Conservation (phyloP, 2,888 invertebrate species). For the Cheilosia impressa region DNA sequence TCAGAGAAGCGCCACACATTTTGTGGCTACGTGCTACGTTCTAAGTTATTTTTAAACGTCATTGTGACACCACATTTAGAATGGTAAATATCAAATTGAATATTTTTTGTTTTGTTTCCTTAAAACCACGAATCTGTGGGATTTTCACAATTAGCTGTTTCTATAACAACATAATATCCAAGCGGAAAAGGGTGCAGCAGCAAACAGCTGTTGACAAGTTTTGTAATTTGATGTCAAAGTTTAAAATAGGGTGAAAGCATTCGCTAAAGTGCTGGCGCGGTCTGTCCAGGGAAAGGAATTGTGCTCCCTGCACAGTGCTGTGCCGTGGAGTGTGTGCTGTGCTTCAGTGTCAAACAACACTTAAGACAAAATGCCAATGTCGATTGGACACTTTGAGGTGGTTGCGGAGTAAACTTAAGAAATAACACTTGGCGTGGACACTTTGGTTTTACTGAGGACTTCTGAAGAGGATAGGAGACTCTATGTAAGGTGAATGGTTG, state of each 20-base stretch:
- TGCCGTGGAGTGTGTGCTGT: conserved; percentile 10
- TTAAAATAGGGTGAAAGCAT: conserved; percentile 44
- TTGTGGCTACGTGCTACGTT: conserved; percentile 29
- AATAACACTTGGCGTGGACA: conserved; percentile 29
- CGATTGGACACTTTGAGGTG: conserved; percentile 54
- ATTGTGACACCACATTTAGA: conserved; percentile 21
- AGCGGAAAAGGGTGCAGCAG: conserved; percentile 2
- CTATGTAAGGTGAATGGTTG: background rate
- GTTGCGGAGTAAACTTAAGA: conserved; percentile 36
- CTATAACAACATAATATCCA: conserved; percentile 6
- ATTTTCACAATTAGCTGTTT: background rate
- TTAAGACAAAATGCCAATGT: conserved; percentile 64
- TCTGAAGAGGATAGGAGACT: background rate
- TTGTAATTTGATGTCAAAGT: conserved; percentile 47
- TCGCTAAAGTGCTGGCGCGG: conserved; percentile 21
- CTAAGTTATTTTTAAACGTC: conserved; percentile 14
- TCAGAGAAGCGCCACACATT: conserved; percentile 23
- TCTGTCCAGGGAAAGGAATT: conserved; percentile 26
- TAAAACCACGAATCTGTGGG: background rate
- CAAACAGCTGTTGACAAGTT: conserved; percentile 41
- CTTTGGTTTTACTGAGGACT: conserved; percentile 25
- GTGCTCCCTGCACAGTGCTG: conserved; percentile 12
- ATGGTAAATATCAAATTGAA: background rate
- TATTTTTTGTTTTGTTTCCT: background rate
- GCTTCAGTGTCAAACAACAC: conserved; percentile 51